phyloP scores from a whole-genome alignment of 2,888 invertebrate genomes.

The Oligia strigilis region DNA sequence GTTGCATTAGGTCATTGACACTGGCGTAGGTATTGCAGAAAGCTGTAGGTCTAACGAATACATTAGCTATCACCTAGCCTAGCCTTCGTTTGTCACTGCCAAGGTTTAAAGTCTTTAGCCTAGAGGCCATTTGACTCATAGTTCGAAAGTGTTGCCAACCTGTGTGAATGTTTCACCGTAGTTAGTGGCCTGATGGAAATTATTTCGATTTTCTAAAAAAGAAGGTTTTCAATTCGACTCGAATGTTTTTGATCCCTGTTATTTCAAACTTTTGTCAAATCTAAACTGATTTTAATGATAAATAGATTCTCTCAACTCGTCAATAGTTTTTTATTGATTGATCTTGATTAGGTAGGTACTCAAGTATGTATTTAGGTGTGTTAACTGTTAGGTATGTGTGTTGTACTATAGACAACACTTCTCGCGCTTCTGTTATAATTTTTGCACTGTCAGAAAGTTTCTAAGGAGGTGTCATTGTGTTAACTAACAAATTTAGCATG shows the following conservation, averaged over 20 bases:
- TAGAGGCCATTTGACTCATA: neutral
- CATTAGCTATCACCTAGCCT: slow-evolving; percentile 18
- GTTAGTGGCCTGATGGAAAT: neutral
- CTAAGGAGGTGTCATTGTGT: neutral
- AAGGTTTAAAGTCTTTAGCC: slow-evolving; percentile 34
- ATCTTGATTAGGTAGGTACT: neutral
- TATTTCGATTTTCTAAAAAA: neutral
- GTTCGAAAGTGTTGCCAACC: neutral
- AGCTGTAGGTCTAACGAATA: slow-evolving; percentile 28
- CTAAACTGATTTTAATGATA: neutral
- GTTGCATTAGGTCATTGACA: slow-evolving; percentile 46
- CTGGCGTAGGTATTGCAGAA: slow-evolving; percentile 18
- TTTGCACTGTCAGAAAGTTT: neutral
- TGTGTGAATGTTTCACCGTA: neutral
- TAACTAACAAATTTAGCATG: neutral
- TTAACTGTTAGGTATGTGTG: neutral
- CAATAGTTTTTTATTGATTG: neutral
- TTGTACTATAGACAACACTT: neutral
- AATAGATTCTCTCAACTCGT: no score
- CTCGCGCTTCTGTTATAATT: neutral
- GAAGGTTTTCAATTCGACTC: neutral
- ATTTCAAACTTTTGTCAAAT: neutral
- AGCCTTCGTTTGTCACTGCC: slow-evolving; percentile 49
- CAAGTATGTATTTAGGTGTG: neutral
- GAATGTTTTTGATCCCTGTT: neutral